phyloP scores from a whole-genome alignment of 2,888 invertebrate genomes.

The Aleiodes alternator region DNA sequence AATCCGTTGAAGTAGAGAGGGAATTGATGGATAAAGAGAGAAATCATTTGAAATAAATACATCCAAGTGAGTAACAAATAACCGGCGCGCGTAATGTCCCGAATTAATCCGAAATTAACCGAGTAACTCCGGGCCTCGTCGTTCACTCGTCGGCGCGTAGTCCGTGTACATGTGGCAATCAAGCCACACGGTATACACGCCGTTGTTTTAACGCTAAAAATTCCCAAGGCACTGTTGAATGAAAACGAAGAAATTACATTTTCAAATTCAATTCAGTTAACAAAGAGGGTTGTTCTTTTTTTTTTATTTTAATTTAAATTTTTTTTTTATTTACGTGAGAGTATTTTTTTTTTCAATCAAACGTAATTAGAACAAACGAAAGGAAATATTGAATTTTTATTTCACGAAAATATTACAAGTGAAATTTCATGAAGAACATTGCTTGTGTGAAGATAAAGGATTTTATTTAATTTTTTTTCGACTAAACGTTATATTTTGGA shows the following conservation, averaged over 20 bases:
- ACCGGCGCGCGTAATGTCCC: constrained; percentile 51
- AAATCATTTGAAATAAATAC: background rate
- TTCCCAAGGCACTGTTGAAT: constrained; percentile 7
- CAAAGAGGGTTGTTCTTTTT: background rate
- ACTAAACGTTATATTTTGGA: background rate
- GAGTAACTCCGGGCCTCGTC: constrained; percentile 59
- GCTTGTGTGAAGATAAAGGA: background rate
- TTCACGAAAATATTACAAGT: background rate
- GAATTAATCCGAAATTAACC: constrained; percentile 48
- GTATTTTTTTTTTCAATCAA: background rate
- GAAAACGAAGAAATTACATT: background rate
- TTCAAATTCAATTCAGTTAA: background rate
- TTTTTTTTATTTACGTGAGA: constrained; percentile 30
- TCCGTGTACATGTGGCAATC: constrained; percentile 73
- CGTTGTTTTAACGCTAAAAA: constrained; percentile 51
- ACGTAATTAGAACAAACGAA: constrained; percentile 3
- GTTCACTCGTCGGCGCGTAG: constrained; percentile 63
- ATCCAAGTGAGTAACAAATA: constrained; percentile 6
- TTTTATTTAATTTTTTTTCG: too few relatives aligned
- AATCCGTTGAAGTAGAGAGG: constrained; percentile 24
- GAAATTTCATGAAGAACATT: background rate
- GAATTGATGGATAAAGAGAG: constrained; percentile 11
- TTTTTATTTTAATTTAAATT: background rate
- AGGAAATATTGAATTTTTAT: background rate
- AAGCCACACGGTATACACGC: constrained; percentile 69